A percentile compares a stretch with the other conserved stretches of the same genome.
phyloP scores from a whole-genome alignment of 1,140 invertebrate species.

The Heliconius nattereri region DNA sequence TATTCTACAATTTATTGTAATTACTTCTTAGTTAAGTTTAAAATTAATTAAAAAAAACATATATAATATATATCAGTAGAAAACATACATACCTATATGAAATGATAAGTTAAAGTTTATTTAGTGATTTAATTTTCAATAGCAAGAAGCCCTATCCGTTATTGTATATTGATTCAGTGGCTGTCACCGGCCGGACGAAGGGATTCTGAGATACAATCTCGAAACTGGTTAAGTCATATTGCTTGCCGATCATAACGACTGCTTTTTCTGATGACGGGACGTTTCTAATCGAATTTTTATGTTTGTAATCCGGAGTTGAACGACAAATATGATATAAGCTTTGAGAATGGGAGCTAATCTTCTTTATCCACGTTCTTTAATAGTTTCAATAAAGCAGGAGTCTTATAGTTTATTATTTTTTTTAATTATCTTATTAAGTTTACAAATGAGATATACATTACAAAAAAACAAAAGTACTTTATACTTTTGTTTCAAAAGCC shows the following conservation, averaged over 20 bases:
- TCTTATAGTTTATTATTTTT: too few relatives aligned
- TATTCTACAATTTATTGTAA: too few relatives aligned
- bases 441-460: too few relatives aligned
- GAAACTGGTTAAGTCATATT: slow-evolving; percentile 39
- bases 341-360: not conserved
- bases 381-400: not conserved
- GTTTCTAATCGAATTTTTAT: slow-evolving; percentile 29
- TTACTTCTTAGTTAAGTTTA: too few relatives aligned
- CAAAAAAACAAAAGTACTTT: too few relatives aligned
- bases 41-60: not conserved
- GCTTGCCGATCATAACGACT: slow-evolving; percentile 36
- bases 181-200: slow-evolving; percentile 25
- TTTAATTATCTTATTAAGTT: too few relatives aligned
- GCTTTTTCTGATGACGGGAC: slow-evolving; percentile 19
- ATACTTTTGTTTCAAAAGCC: too few relatives aligned
- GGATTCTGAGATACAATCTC: slow-evolving; percentile 34
- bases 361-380: not conserved
- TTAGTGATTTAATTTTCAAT: slow-evolving; percentile 13
- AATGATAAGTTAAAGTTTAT: not conserved
- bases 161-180: slow-evolving; percentile 33
- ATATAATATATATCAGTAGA: not conserved
- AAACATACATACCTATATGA: not conserved
- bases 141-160: slow-evolving; percentile 23
- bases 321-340: not conserved
- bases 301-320: slow-evolving; percentile 23